Evolutionary conservation across 2,888 invertebrate species (phyloP).

Genomic region (Volucella bombylans): DNA sequence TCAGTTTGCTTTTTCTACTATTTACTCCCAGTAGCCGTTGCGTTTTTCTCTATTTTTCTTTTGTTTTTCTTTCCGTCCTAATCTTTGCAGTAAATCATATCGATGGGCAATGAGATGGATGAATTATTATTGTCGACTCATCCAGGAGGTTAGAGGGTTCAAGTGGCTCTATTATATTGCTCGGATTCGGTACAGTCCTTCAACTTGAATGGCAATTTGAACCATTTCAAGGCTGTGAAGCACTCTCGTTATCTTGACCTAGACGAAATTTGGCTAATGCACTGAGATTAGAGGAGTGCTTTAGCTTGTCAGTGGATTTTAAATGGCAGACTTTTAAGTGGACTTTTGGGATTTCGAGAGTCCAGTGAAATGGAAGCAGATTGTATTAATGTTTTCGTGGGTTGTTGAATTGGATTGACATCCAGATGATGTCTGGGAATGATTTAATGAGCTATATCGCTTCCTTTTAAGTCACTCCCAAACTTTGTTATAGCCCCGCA

Average conservation of each 20-base stretch:
- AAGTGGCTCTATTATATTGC: conserved; percentile 5
- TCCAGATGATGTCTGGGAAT: too few species aligned
- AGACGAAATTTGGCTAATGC: conserved; percentile 10
- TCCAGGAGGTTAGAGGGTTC: conserved; percentile 19
- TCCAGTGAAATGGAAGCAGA: not conserved
- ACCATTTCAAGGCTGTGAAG: conserved; percentile 2
- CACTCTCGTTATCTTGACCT: conserved; percentile 13
- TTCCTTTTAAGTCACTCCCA: too few species aligned
- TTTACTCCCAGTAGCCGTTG: conserved; percentile 15
- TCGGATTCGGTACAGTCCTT: conserved; percentile 5
- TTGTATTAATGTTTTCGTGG: too few species aligned
- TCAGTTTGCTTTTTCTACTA: conserved; percentile 38
- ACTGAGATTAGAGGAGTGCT: conserved; percentile 10
- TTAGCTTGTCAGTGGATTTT: conserved; percentile 14
- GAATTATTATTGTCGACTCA: conserved; percentile 58
- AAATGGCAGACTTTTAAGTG: not conserved
- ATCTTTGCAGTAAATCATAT: conserved; percentile 49
- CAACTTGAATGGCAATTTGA: conserved; percentile 20
- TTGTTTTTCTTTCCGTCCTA: not conserved
- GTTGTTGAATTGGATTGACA: too few species aligned
- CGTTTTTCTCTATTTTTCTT: not conserved
- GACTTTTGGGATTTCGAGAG: not conserved
- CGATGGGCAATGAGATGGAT: conserved; percentile 57
- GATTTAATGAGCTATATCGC: too few species aligned
- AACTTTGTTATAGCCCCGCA: too few species aligned